Evolutionary conservation across 2,797 vertebrate species (phyloP).

Genomic region (Pangasius djambal): DNA sequence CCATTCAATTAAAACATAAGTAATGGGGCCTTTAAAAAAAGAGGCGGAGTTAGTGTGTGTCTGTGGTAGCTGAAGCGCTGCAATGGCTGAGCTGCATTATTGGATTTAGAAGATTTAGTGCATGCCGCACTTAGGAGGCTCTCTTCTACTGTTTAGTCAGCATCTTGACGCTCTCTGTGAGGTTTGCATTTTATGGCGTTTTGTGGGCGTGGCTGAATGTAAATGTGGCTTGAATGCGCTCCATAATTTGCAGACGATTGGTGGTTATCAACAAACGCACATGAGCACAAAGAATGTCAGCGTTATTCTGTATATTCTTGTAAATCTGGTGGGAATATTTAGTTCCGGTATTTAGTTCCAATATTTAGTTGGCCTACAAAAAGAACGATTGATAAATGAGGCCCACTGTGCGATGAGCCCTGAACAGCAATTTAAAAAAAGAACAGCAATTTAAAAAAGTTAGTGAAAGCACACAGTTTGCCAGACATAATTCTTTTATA

Average conservation of each 20-base stretch:
- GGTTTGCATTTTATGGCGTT: background rate
- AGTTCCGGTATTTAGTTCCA: background rate
- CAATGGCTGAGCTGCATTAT: slow-evolving; percentile 8
- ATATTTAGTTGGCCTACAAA: background rate
- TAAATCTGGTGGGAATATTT: background rate
- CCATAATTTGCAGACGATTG: background rate
- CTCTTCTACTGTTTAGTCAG: background rate
- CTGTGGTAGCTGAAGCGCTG: background rate
- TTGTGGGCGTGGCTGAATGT: background rate
- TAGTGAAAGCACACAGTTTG: background rate
- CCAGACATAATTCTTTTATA: slow-evolving; percentile 39
- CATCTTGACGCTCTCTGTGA: background rate
- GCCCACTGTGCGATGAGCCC: background rate
- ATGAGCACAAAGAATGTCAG: background rate
- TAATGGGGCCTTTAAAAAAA: background rate
- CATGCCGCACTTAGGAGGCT: background rate
- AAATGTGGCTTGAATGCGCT: background rate
- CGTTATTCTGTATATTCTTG: no score
- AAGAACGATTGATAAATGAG: background rate
- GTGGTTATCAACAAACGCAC: background rate
- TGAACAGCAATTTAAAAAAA: background rate
- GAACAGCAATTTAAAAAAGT: slow-evolving; percentile 7
- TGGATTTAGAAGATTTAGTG: background rate
- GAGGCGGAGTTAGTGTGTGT: background rate
- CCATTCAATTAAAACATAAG: background rate